Percentiles rank a stretch among this genome's conserved stretches.
phyloP scores from a whole-genome alignment of 1,140 invertebrate genomes.

The Solenopsis invicta region DNA sequence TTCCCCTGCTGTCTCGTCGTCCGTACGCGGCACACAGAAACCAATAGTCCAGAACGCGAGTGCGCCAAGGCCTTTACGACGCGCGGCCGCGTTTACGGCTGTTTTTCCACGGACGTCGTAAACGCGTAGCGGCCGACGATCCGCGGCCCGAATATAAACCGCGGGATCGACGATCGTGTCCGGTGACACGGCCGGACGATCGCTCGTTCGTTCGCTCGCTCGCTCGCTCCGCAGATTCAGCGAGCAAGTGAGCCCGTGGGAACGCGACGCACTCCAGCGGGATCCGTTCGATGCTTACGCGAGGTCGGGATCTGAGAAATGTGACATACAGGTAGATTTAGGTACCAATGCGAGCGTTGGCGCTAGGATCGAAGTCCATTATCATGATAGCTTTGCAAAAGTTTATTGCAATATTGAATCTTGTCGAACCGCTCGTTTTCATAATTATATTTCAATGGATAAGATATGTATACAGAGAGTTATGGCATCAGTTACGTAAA shows the following conservation, averaged over 20 bases:
- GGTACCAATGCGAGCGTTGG: background rate
- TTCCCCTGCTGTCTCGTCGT: conserved; percentile 27
- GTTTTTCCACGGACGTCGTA: conserved; percentile 69
- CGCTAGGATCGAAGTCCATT: background rate
- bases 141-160: conserved; percentile 54
- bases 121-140: conserved; percentile 54
- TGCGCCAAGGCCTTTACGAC: conserved; percentile 63
- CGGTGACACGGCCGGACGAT: conserved; percentile 65
- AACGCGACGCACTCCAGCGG: conserved; percentile 84
- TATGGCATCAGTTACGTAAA: background rate
- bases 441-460: conserved; percentile 10
- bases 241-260: conserved; percentile 78
- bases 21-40: conserved; percentile 41
- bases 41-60: conserved; percentile 71
- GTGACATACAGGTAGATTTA: conserved; percentile 5
- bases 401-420: background rate
- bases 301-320: conserved; percentile 70
- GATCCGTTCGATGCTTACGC: conserved; percentile 82
- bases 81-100: conserved; percentile 61
- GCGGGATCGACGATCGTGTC: conserved; percentile 51
- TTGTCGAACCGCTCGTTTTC: background rate
- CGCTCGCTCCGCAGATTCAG: conserved; percentile 65
- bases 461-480: background rate
- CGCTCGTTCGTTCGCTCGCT: conserved; percentile 19
- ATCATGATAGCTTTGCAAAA: background rate